phyloP scores from a whole-genome alignment of 1,140 invertebrate species.

The Ips typographus region DNA sequence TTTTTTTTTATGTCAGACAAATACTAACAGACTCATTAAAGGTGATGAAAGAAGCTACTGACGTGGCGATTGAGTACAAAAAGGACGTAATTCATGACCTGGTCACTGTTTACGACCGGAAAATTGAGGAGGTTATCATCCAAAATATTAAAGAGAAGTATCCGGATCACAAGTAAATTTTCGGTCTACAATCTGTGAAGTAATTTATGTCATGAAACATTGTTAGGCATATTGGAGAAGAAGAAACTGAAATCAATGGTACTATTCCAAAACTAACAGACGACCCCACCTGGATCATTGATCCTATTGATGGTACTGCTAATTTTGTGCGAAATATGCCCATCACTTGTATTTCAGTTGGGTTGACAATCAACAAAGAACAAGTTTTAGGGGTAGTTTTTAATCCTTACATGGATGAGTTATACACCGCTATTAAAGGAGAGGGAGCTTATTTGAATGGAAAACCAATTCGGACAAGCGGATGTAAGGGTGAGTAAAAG shows the following conservation, averaged over 20 bases:
- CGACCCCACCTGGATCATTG: conserved; percentile 88
- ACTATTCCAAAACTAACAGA: conserved; percentile 67
- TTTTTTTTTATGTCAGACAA: neutral
- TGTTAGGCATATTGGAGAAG: conserved; percentile 70
- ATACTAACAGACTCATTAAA: conserved; percentile 1
- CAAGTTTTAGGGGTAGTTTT: conserved; percentile 71
- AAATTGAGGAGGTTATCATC: conserved; percentile 76
- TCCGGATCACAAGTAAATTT: conserved; percentile 70
- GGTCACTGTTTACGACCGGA: conserved; percentile 81
- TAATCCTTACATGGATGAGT: conserved; percentile 72
- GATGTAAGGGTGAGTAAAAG: conserved; percentile 43
- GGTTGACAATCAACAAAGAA: conserved; percentile 65
- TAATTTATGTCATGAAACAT: too few relatives aligned
- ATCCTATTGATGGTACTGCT: conserved; percentile 74
- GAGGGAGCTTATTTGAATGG: conserved; percentile 77
- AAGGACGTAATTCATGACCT: conserved; percentile 67
- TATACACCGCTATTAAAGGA: conserved; percentile 71
- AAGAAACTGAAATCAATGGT: conserved; percentile 62
- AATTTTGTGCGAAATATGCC: conserved; percentile 72
- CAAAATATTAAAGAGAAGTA: conserved; percentile 63
- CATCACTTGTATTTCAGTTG: conserved; percentile 67
- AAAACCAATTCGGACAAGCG: conserved; percentile 56
- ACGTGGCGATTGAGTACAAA: conserved; percentile 45
- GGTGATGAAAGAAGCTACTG: conserved; percentile 27
- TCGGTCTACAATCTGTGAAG: too few relatives aligned